phyloP scores from a whole-genome alignment of 1,140 invertebrate species.

The Coptotermes formosanus region DNA sequence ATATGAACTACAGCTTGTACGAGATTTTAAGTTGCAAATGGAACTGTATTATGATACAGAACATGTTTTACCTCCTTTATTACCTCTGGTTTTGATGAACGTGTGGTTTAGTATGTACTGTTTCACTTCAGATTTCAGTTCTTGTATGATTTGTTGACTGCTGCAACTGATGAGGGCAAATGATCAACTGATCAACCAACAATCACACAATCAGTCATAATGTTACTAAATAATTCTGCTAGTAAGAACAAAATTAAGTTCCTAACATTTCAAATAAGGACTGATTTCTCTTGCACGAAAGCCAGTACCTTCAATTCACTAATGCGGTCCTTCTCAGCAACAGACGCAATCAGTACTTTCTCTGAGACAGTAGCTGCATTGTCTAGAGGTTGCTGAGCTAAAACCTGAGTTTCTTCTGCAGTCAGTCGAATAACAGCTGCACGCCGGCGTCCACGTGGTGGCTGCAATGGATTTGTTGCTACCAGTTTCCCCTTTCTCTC shows the following conservation, averaged over 20 bases:
- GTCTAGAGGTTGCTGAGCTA: slow-evolving; percentile 40
- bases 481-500: slow-evolving; percentile 37
- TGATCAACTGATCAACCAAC: too few relatives aligned
- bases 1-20: too few relatives aligned
- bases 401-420: slow-evolving; percentile 44
- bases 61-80: too few relatives aligned
- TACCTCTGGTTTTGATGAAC: too few relatives aligned
- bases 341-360: slow-evolving; percentile 53
- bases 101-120: too few relatives aligned
- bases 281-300: too few relatives aligned
- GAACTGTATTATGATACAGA: too few relatives aligned
- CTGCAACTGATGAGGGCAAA: too few relatives aligned
- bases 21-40: too few relatives aligned
- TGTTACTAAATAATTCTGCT: background rate
- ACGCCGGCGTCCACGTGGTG: slow-evolving; percentile 30
- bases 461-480: slow-evolving; percentile 21
- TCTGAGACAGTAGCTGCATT: slow-evolving; percentile 50
- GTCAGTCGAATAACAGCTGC: slow-evolving; percentile 41
- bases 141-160: too few relatives aligned
- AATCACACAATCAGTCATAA: background rate
- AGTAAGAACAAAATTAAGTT: background rate
- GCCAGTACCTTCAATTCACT: slow-evolving; percentile 37
- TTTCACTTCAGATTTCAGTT: too few relatives aligned
- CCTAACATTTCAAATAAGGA: background rate
- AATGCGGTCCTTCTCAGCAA: slow-evolving; percentile 44